Percentiles rank a stretch among this genome's conserved stretches.
Conservation (phyloP, 2,113 vertebrate species). For the Trematocara zebra region DNA sequence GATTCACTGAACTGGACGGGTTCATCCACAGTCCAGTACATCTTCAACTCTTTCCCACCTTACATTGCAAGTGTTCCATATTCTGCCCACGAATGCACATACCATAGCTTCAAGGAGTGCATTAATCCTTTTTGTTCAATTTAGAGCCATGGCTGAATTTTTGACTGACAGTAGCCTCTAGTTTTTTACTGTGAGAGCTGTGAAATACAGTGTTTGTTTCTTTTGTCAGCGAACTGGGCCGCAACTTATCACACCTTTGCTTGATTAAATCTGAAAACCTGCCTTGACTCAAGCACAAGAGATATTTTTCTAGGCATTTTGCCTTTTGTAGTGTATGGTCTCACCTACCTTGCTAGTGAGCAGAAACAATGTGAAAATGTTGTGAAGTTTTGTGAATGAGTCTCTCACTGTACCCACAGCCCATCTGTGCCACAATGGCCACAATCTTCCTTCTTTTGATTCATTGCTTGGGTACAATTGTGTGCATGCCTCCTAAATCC, state of each 20-base stretch:
- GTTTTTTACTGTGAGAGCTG: background rate
- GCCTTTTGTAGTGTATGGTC: background rate
- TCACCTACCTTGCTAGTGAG: background rate
- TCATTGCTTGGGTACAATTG: conserved; percentile 5
- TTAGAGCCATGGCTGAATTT: background rate
- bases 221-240: background rate
- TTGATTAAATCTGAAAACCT: conserved; percentile 6
- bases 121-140: conserved; percentile 2
- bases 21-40: conserved; percentile 61
- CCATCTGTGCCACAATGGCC: background rate
- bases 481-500: conserved; percentile 7
- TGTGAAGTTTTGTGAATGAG: background rate
- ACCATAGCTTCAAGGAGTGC: conserved; percentile 4
- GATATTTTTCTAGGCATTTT: background rate
- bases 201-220: background rate
- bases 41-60: conserved; percentile 21
- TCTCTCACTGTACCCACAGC: background rate
- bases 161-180: background rate
- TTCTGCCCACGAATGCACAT: conserved; percentile 46
- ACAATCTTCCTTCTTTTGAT: background rate
- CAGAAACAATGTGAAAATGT: background rate
- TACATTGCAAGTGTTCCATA: conserved; percentile 62
- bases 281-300: background rate
- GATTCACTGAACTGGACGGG: conserved; percentile 2
- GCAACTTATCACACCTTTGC: background rate